Percentiles rank a stretch among this genome's conserved stretches.
These are phyloP conservation scores for Boloria euphrosyne DNA, from an alignment of 2,888 invertebrate species.

Conservation along the genomic window DNA sequence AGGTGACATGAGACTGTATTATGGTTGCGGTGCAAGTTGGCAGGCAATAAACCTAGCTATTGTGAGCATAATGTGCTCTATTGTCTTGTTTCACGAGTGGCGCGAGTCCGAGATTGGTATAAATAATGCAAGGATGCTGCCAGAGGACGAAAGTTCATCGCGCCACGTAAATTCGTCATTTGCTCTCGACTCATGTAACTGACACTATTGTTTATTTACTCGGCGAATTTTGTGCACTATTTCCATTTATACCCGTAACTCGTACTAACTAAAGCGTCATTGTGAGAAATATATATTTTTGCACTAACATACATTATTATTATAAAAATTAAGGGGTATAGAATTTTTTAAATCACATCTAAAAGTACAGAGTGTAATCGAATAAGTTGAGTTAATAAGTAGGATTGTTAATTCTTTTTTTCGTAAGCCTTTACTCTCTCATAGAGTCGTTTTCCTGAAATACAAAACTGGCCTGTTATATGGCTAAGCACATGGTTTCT, in stretches of 20 bases:
- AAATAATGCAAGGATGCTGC: slow-evolving; percentile 53
- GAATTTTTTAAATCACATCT: too few relatives aligned
- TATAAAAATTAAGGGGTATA: too few relatives aligned
- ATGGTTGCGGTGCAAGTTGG: slow-evolving; percentile 42
- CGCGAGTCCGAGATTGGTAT: slow-evolving; percentile 48
- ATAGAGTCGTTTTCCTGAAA: too few relatives aligned
- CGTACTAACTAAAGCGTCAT: background rate
- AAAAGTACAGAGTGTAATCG: too few relatives aligned
- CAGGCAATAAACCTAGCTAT: slow-evolving; percentile 51
- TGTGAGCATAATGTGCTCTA: slow-evolving; percentile 44
- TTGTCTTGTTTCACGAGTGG: slow-evolving; percentile 45
- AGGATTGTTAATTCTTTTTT: too few relatives aligned
- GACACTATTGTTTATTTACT: slow-evolving; percentile 18
- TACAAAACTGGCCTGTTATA: too few relatives aligned
- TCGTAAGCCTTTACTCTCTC: too few relatives aligned
- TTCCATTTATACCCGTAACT: too few relatives aligned
- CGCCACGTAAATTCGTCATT: slow-evolving; percentile 45
- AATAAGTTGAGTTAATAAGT: too few relatives aligned
- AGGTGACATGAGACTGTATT: slow-evolving; percentile 29
- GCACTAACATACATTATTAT: background rate
- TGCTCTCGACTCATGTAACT: slow-evolving; percentile 13
- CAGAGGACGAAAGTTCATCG: slow-evolving; percentile 39
- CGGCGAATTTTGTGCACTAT: background rate
- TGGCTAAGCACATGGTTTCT: too few relatives aligned
- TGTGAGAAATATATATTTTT: slow-evolving; percentile 2